Evolutionary conservation across 2,888 invertebrate genomes (phyloP).

Genomic region (Hemaris fuciformis): DNA sequence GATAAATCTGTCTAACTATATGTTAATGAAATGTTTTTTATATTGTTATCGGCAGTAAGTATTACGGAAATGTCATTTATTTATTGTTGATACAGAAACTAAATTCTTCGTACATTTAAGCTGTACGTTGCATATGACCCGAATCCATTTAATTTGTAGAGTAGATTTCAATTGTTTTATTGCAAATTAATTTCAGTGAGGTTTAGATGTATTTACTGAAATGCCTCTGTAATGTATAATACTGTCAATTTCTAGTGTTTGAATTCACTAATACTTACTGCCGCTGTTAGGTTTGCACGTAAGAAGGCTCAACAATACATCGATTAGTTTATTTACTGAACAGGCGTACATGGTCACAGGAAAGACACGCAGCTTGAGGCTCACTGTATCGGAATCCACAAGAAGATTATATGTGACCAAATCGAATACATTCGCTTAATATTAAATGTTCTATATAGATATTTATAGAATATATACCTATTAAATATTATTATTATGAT

Average conservation of each 20-base stretch:
- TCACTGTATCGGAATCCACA: slow-evolving; percentile 22
- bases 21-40: not conserved
- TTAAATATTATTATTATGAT: slow-evolving; percentile 76
- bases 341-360: slow-evolving; percentile 26
- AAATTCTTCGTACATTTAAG: not conserved
- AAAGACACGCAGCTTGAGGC: slow-evolving; percentile 33
- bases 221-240: not conserved
- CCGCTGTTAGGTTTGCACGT: not conserved
- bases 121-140: no score
- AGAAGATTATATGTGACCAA: slow-evolving; percentile 68
- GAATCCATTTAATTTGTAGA: not conserved
- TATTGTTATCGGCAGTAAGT: not conserved
- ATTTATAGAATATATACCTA: slow-evolving; percentile 80
- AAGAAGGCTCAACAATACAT: slow-evolving; percentile 5
- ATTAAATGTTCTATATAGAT: slow-evolving; percentile 79
- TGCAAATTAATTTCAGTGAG: not conserved
- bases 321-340: slow-evolving; percentile 4
- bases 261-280: not conserved
- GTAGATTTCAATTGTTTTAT: not conserved
- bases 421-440: slow-evolving; percentile 80
- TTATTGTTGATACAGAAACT: not conserved
- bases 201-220: not conserved
- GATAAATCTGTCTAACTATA: not conserved
- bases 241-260: not conserved
- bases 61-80: not conserved